Conservation (phyloP, 2,113 vertebrate genomes). For the Ancistrus triradiatus region DNA sequence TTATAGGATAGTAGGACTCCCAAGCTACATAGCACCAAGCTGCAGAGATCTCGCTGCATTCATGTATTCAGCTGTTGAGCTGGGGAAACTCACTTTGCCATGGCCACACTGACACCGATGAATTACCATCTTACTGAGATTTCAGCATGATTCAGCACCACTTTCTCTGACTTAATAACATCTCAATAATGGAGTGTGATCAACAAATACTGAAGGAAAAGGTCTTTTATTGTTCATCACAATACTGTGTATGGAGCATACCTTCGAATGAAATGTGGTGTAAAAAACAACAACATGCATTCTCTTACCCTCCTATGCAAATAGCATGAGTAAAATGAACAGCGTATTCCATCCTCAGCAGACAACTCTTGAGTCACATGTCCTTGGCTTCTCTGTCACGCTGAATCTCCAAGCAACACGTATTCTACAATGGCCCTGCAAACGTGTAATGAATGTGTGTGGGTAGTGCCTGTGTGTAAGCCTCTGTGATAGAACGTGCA, state of each 20-base stretch:
- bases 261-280: too few species aligned
- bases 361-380: conserved; percentile 2
- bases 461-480: conserved; percentile 26
- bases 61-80: conserved; percentile 67
- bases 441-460: conserved; percentile 36
- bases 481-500: conserved; percentile 27
- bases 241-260: too few species aligned
- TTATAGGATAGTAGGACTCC: background rate
- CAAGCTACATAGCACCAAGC: conserved; percentile 58
- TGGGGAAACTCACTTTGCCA: conserved; percentile 63
- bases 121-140: conserved; percentile 63
- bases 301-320: conserved; percentile 10
- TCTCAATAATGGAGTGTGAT: too few species aligned
- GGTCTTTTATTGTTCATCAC: too few species aligned
- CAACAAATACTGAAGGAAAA: too few species aligned
- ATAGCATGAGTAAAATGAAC: background rate
- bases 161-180: too few species aligned
- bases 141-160: conserved; percentile 44
- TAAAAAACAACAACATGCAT: conserved; percentile 6
- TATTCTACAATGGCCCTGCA: conserved; percentile 56
- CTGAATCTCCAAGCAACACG: conserved; percentile 48
- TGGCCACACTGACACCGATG: conserved; percentile 57
- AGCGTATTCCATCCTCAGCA: background rate
- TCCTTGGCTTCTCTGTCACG: background rate
- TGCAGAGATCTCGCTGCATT: conserved; percentile 73